Percentiles rank a stretch among this genome's conserved stretches.
Conservation (phyloP, 2,113 vertebrate genomes). For the Apodemus sylvaticus region DNA sequence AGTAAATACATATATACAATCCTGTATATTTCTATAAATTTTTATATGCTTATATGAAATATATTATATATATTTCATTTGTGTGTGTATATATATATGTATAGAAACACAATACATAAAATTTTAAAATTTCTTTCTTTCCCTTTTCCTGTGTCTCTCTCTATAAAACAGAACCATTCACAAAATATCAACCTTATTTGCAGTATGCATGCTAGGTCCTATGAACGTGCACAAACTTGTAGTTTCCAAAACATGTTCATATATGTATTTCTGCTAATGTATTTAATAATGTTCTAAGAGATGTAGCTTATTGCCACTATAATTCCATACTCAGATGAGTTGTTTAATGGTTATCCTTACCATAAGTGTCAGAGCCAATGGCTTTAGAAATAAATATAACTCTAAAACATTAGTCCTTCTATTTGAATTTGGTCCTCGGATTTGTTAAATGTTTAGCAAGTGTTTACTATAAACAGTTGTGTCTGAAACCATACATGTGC, state of each 20-base stretch:
- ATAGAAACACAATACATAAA: neutral
- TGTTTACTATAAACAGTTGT: neutral
- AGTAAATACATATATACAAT: neutral
- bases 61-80: neutral
- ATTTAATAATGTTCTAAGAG: neutral
- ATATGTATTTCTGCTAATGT: neutral
- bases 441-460: constrained; percentile 17
- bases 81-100: neutral
- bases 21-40: neutral
- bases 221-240: neutral
- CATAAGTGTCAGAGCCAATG: neutral
- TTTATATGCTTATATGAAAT: neutral
- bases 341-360: neutral
- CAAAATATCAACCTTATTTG: neutral
- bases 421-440: neutral
- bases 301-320: neutral
- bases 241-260: constrained; percentile 44
- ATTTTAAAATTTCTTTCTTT: neutral
- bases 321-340: neutral
- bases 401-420: neutral
- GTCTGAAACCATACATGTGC: neutral
- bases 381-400: neutral
- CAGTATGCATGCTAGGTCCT: neutral
- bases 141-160: neutral
- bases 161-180: neutral